Percentiles rank a stretch among this genome's conserved stretches.
Evolutionary conservation across 1,140 invertebrate genomes (phyloP).

Genomic region (Anadara kagoshimensis): DNA sequence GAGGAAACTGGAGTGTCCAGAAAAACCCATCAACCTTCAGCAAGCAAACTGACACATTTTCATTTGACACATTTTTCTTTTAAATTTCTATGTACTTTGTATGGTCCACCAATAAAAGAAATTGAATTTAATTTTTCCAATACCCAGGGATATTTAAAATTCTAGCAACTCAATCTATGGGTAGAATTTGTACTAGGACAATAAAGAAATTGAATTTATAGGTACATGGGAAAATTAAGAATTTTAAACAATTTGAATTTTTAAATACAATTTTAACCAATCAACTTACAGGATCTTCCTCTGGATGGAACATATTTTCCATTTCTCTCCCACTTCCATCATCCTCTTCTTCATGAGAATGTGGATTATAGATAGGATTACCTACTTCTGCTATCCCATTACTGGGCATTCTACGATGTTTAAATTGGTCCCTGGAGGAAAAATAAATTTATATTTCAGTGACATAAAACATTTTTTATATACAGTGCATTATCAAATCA

Average conservation of each 20-base stretch:
- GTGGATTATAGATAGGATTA: slow-evolving; percentile 86
- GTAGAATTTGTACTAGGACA: neutral
- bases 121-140: neutral
- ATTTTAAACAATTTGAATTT: neutral
- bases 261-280: neutral
- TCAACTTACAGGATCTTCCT: slow-evolving; percentile 22
- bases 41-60: neutral
- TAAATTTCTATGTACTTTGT: neutral
- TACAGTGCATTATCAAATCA: neutral
- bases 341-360: slow-evolving; percentile 80
- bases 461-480: neutral
- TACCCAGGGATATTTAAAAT: neutral
- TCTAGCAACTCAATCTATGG: neutral
- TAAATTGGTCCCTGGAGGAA: slow-evolving; percentile 75
- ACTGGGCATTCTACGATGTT: slow-evolving; percentile 85
- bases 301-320: slow-evolving; percentile 32
- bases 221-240: no score
- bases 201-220: neutral
- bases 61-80: no score
- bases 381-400: slow-evolving; percentile 82
- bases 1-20: neutral
- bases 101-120: neutral
- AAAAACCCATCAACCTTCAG: neutral
- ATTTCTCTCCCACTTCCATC: slow-evolving; percentile 73
- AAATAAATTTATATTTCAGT: neutral